phyloP scores from a whole-genome alignment of 2,797 vertebrate genomes.

The Xerus rutilus region DNA sequence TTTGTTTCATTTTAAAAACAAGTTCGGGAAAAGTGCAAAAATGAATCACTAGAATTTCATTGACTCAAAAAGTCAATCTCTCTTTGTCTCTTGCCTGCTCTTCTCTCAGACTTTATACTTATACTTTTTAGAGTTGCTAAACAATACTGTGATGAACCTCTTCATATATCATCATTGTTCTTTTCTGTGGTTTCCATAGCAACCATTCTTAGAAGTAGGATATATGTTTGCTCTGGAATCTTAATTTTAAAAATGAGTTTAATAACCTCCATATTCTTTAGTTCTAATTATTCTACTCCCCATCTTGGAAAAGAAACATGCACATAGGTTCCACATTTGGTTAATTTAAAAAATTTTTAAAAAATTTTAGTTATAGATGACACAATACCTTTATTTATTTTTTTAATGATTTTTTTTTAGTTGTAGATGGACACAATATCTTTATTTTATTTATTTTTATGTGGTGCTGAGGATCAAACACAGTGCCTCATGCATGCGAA shows the following conservation, averaged over 20 bases:
- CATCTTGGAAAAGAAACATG: background rate
- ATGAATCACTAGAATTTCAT: background rate
- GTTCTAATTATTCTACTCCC: background rate
- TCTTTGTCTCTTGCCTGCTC: conserved; percentile 21
- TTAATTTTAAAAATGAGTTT: conserved; percentile 15
- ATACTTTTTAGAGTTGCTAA: background rate
- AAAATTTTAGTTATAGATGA: too few relatives aligned
- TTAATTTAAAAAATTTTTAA: background rate
- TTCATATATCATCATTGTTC: background rate
- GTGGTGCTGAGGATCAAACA: too few relatives aligned
- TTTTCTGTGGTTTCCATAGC: conserved; percentile 21
- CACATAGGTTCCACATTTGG: background rate
- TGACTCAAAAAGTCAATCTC: background rate
- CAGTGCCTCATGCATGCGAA: too few relatives aligned
- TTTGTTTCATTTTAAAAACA: background rate
- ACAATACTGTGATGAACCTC: background rate
- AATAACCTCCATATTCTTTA: background rate
- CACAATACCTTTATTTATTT: too few relatives aligned
- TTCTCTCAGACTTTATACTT: background rate
- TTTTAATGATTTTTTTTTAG: too few relatives aligned
- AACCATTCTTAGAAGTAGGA: background rate
- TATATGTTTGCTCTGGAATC: conserved; percentile 1
- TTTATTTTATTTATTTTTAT: too few relatives aligned
- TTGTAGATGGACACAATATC: too few relatives aligned
- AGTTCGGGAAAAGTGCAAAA: background rate